Percentiles rank a stretch among this genome's conserved stretches.
phyloP scores from a whole-genome alignment of 2,888 invertebrate species.

The Glyphotaelius pellucidus region DNA sequence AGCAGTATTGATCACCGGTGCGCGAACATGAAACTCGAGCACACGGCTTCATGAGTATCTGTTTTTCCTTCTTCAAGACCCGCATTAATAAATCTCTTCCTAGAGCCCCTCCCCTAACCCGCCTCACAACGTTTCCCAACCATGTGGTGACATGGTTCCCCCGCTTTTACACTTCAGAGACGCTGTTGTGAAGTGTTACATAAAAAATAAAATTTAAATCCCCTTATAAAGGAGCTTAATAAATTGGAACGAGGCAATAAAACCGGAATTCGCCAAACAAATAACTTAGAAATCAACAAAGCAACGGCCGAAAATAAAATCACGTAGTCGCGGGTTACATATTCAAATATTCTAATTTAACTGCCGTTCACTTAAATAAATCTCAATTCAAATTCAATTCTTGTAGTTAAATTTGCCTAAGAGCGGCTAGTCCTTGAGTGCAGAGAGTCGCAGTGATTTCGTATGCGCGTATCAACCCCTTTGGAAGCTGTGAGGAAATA shows the following conservation, averaged over 20 bases:
- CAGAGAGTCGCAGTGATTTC: conserved; percentile 9
- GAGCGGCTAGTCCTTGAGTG: conserved; percentile 28
- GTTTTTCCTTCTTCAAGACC: no score
- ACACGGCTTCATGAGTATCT: no score
- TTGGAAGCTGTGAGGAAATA: conserved; percentile 4
- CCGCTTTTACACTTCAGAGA: no score
- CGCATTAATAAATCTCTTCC: no score
- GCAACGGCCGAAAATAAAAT: conserved; percentile 9
- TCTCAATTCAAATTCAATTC: conserved; percentile 33
- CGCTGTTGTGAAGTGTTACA: no score
- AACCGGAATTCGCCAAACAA: background rate
- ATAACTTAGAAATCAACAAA: background rate
- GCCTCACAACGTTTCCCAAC: no score
- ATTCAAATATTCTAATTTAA: conserved; percentile 14
- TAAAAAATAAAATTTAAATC: background rate
- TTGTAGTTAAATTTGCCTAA: conserved; percentile 13
- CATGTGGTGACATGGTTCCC: no score
- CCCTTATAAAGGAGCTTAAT: background rate
- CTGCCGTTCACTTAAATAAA: conserved; percentile 7
- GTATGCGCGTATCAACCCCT: conserved; percentile 49
- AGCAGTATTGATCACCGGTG: no score
- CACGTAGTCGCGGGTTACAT: background rate
- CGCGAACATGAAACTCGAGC: no score
- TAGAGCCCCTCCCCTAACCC: no score
- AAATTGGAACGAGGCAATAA: background rate